Evolutionary conservation across 2,888 invertebrate genomes (phyloP), one percentile per base, ranked within the genome.

Genomic region (Pristionchus exspectatus): DNA sequence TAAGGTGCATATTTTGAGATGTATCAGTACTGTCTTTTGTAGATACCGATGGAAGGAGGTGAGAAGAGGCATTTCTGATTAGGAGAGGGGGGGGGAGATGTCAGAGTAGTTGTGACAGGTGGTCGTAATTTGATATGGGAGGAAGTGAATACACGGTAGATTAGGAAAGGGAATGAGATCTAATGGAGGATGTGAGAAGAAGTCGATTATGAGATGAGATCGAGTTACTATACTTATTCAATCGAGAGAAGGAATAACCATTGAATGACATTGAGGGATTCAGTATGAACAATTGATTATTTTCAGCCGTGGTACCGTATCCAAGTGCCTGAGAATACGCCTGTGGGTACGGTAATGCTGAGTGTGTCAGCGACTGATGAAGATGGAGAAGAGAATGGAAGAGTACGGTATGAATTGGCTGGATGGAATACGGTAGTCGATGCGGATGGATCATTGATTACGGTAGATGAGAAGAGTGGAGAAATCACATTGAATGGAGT

Each of bases 401-500:
- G 90, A 56, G 91, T 95, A 21, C 89, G 91, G 50, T 94, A 93
- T 66, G 88, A 88, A 44, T 83, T 92, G 27, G 69, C 69, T n/a
- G 89, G 69, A 50, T 30, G 69, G 87, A 98, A 98, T 95, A 97
- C 97, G 72, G 97, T 97, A 92, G 97, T 30, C 50, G 86, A 86
- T 66, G 24, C 44, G 27, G 87, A 72, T 33, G 81, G 56, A 81
- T 74, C 69, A 30, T n/a, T 87, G 50, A 87, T 87, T 72, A 74
- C 69, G 87, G 81, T 93, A 44, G 92, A 92, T 63, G 89, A 90
- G 44, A 91, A 90, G 27, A 90, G 91, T 56, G 93, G 93, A 84
- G 87, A 91, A 21, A 74, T 93, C 59, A 97, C 97, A 95, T 97
- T 98, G 0, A 97, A 97, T 91, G 97, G 97, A 0, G 97, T 97